Evolutionary conservation across 2,888 invertebrate species (phyloP).

Genomic region (Erebia palarica): DNA sequence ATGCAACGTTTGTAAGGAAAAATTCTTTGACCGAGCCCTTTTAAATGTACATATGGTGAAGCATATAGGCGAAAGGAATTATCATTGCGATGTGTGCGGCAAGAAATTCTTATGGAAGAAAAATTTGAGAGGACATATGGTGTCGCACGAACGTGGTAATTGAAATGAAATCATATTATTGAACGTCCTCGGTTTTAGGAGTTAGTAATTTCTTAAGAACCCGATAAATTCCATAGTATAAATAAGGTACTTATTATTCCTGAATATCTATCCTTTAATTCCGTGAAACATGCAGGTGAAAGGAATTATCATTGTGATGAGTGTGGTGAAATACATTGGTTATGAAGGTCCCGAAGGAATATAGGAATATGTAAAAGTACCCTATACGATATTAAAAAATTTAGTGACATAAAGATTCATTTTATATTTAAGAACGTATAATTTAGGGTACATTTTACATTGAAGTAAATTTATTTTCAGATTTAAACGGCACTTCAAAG

Average conservation of each 20-base stretch:
- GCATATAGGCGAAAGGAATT: constrained; percentile 70
- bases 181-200: no score
- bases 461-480: constrained; percentile 69
- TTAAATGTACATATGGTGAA: constrained; percentile 66
- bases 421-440: constrained; percentile 6
- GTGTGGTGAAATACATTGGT: no score
- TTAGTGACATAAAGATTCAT: neutral
- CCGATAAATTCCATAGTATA: no score
- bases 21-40: constrained; percentile 53
- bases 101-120: constrained; percentile 80
- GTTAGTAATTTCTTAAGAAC: no score
- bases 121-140: constrained; percentile 77
- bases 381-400: constrained; percentile 23
- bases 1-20: constrained; percentile 55
- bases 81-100: constrained; percentile 79
- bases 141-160: constrained; percentile 37
- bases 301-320: no score
- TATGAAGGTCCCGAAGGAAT: neutral
- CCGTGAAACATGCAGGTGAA: no score
- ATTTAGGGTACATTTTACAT: constrained; percentile 41
- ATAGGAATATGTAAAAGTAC: constrained; percentile 31
- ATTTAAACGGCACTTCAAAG: constrained; percentile 56
- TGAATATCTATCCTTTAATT: no score
- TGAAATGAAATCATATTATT: constrained; percentile 16
- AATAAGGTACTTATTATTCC: no score